Evolutionary conservation across 2,888 invertebrate species (phyloP).

Genomic region (Orgyia antiqua): DNA sequence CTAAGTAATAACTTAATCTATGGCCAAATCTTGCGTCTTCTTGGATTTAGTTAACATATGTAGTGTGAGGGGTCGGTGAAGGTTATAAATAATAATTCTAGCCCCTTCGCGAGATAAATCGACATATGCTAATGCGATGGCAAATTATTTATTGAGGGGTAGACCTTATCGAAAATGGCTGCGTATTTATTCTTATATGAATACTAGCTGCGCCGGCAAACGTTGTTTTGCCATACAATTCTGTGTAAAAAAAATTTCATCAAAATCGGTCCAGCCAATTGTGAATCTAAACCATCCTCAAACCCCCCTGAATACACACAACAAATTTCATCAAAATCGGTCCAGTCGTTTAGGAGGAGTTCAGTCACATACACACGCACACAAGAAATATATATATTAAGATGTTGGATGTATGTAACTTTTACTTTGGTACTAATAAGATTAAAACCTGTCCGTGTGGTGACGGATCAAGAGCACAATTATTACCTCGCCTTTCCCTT

Average conservation of each 20-base stretch:
- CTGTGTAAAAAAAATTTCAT: not conserved
- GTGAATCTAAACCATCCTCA: too few species aligned
- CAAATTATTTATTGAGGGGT: constrained; percentile 76
- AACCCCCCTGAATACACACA: too few species aligned
- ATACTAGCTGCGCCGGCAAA: too few species aligned
- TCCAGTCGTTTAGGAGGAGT: too few species aligned
- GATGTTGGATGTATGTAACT: not conserved
- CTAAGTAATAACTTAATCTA: constrained; percentile 13
- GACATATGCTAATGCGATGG: constrained; percentile 73
- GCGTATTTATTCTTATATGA: not conserved
- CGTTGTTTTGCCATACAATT: too few species aligned
- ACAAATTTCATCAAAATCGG: too few species aligned
- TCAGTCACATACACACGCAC: too few species aligned
- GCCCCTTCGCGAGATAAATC: constrained; percentile 68
- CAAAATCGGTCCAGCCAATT: too few species aligned
- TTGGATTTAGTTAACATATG: constrained; percentile 71
- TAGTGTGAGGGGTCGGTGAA: constrained; percentile 46
- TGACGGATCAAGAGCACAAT: too few species aligned
- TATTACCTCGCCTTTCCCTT: too few species aligned
- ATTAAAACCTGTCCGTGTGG: too few species aligned
- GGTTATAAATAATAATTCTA: constrained; percentile 73
- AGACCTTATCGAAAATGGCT: constrained; percentile 33
- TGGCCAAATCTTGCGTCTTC: constrained; percentile 35
- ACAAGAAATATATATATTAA: too few species aligned
- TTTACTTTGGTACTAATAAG: constrained; percentile 3